phyloP scores from a whole-genome alignment of 1,140 invertebrate genomes.

The Cotesia vestalis region DNA sequence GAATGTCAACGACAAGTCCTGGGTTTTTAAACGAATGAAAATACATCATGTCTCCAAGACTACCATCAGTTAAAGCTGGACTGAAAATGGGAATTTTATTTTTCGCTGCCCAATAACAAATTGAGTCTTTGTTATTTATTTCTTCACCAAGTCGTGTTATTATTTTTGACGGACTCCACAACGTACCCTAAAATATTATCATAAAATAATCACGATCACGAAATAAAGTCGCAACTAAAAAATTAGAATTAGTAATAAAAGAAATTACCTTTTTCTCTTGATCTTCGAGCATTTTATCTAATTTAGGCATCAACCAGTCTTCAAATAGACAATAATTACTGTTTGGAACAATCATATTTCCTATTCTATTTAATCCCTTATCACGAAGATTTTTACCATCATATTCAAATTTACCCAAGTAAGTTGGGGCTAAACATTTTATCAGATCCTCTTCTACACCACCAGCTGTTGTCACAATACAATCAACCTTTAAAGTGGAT shows the following conservation, averaged over 20 bases:
- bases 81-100: constrained; percentile 99
- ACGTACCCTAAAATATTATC: constrained; percentile 62
- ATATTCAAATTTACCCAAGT: constrained; percentile 89
- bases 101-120: constrained; percentile 97
- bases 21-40: constrained; percentile 96
- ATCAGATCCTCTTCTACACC: constrained; percentile 99
- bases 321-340: constrained; percentile 99
- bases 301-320: constrained; percentile 95
- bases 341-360: constrained; percentile 97
- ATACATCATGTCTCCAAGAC: constrained; percentile 99
- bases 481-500: constrained; percentile 79
- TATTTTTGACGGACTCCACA: constrained; percentile 95
- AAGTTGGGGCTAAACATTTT: constrained; percentile 96
- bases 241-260: constrained; percentile 26
- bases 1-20: constrained; percentile 92
- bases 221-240: background rate
- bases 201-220: background rate
- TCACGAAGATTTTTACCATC: constrained; percentile 81
- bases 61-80: constrained; percentile 98
- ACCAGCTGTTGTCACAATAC: constrained; percentile 96
- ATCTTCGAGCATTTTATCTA: constrained; percentile 91
- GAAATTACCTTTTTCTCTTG: constrained; percentile 76
- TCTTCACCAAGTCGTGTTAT: constrained; percentile 85
- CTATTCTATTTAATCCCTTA: constrained; percentile 95
- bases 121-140: constrained; percentile 91